phyloP scores from a whole-genome alignment of 2,888 invertebrate genomes.

The Arctia plantaginis region DNA sequence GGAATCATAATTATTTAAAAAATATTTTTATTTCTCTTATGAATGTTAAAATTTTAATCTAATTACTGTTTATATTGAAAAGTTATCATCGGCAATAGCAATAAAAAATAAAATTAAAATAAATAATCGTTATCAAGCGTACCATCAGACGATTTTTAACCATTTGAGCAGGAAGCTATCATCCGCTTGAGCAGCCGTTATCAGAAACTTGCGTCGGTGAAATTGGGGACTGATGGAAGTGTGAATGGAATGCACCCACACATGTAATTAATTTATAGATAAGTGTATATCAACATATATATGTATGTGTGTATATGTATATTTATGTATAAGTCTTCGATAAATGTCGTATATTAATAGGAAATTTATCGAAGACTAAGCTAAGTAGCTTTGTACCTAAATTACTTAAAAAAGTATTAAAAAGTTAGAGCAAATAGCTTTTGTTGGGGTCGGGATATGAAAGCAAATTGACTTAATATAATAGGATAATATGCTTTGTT shows the following conservation, averaged over 20 bases:
- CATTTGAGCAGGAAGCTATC: conserved; percentile 14
- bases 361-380: too few relatives aligned
- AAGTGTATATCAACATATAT: not conserved
- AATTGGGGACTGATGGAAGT: conserved; percentile 7
- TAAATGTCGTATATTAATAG: too few relatives aligned
- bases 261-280: conserved; percentile 7
- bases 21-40: not conserved
- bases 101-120: conserved; percentile 16
- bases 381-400: too few relatives aligned
- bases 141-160: conserved; percentile 5
- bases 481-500: too few relatives aligned
- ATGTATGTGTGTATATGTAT: not conserved
- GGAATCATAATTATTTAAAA: not conserved
- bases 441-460: too few relatives aligned
- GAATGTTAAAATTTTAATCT: not conserved
- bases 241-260: conserved; percentile 10
- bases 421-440: too few relatives aligned
- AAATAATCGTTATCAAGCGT: conserved; percentile 14
- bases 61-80: not conserved
- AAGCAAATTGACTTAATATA: too few relatives aligned
- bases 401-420: too few relatives aligned
- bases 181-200: conserved; percentile 16
- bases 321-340: too few relatives aligned
- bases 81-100: not conserved
- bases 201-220: not conserved